These are phyloP conservation scores for Sphenopsis melanotis DNA, from an alignment of 2,797 vertebrate genomes.

Conservation along the genomic window DNA sequence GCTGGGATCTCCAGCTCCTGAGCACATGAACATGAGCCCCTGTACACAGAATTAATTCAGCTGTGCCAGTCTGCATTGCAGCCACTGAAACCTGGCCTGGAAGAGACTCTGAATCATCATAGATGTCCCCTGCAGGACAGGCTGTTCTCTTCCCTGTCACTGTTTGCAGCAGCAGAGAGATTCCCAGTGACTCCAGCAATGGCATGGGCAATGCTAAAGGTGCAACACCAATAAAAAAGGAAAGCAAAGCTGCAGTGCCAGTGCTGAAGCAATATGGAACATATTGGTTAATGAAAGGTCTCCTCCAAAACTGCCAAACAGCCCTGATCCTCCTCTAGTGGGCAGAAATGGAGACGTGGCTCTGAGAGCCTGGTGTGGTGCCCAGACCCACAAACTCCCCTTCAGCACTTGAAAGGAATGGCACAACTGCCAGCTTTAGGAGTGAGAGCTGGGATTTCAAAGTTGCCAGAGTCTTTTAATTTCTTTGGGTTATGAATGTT, in stretches of 20 bases:
- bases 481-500: slow-evolving; percentile 2
- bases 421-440: background rate
- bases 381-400: background rate
- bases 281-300: background rate
- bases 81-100: background rate
- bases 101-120: background rate
- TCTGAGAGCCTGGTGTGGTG: background rate
- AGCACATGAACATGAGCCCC: background rate
- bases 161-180: background rate
- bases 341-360: background rate
- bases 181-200: background rate
- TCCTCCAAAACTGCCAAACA: background rate
- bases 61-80: background rate
- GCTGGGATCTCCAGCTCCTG: background rate
- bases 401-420: background rate
- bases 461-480: background rate
- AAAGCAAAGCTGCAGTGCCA: background rate
- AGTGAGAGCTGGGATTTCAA: background rate
- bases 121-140: background rate
- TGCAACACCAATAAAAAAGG: background rate
- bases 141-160: background rate
- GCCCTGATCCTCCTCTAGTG: background rate
- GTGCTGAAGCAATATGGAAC: background rate
- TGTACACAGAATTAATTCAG: background rate
- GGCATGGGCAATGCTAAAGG: background rate